phyloP scores from a whole-genome alignment of 2,797 vertebrate species.

The Hydrocynus forskahlii region DNA sequence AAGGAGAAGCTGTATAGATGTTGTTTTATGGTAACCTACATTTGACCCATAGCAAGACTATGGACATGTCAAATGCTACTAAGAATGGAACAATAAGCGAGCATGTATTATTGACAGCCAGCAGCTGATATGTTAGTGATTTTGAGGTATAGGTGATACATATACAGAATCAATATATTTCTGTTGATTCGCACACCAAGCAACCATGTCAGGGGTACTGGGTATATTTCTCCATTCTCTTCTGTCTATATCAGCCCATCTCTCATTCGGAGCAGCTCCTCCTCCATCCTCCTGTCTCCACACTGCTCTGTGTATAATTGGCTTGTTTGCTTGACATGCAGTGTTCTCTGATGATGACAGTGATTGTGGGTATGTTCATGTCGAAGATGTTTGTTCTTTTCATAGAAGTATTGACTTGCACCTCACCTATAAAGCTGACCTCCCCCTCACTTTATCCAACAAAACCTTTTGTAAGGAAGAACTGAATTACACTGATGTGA shows the following conservation, averaged over 20 bases:
- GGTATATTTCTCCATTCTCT: conserved; percentile 22
- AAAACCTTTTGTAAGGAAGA: too few relatives aligned
- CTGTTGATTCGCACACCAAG: neutral
- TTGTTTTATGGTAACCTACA: neutral
- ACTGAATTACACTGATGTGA: too few relatives aligned
- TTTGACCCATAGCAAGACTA: neutral
- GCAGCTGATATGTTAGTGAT: neutral
- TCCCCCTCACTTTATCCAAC: too few relatives aligned
- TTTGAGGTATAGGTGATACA: neutral
- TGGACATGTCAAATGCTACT: too few relatives aligned
- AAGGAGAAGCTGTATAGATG: neutral
- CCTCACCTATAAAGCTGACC: too few relatives aligned
- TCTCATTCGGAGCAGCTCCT: conserved; percentile 22
- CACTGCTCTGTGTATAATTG: conserved; percentile 14
- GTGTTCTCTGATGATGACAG: conserved; percentile 18
- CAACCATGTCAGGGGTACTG: neutral
- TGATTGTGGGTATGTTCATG: conserved; percentile 11
- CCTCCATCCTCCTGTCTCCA: neutral
- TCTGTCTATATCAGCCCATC: conserved; percentile 37
- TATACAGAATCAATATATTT: neutral
- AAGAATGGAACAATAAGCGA: neutral
- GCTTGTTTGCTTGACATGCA: conserved; percentile 1
- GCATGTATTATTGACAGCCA: neutral
- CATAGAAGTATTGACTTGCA: neutral
- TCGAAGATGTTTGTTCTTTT: neutral